Evolutionary conservation across 2,888 invertebrate species (phyloP), one percentile per base, ranked within the genome.

Genomic region (Cordilura impudica): DNA sequence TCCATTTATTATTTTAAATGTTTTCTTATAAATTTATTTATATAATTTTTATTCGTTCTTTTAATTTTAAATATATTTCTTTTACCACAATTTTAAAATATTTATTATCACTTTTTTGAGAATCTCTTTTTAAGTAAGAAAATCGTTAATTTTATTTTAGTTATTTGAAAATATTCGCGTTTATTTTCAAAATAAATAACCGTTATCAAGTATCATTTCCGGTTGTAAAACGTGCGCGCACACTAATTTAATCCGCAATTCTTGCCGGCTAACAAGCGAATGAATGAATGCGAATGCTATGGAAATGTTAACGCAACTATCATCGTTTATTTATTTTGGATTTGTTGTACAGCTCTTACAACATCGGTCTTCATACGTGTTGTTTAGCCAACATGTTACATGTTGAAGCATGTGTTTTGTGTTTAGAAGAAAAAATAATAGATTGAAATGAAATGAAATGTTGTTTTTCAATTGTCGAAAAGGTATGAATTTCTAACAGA

Each of bases 181-280:
- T 45, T 12, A 10, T 31, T 18, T 26, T 63, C 12, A 6, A 31
- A 31, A 31, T 31, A 31, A 10, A 61, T 51, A 51, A 67, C 77
- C 72, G 77, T 78, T 78, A 72, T 67, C 29, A 45, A 53, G 51
- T 73, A 56, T 54, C 26, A 54, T 16, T 65, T 67, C 77, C 66
- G 61, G 16, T 16, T 10, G n/a, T 58, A 65, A 18, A 18, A 19
- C 12, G n/a, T 7, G 45, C 67, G 66, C 21, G 12, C 31, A 26
- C 12, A 10, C 29, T 26, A 0, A 5, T 26, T 61, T 14, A n/a
- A 47, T 61, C 60, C 61, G 21, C 21, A 35, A 19, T 60, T 71
- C 43, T 66, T 66, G 66, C 47, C 71, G 79, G 66, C 67, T 56
- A 60, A 66, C 58, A n/a, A 66, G 53, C 66, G 71, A 79, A 79